Evolutionary conservation across 2,797 vertebrate species (phyloP), one percentile per base, ranked within the genome.

Genomic region (Epinephelus awoara): DNA sequence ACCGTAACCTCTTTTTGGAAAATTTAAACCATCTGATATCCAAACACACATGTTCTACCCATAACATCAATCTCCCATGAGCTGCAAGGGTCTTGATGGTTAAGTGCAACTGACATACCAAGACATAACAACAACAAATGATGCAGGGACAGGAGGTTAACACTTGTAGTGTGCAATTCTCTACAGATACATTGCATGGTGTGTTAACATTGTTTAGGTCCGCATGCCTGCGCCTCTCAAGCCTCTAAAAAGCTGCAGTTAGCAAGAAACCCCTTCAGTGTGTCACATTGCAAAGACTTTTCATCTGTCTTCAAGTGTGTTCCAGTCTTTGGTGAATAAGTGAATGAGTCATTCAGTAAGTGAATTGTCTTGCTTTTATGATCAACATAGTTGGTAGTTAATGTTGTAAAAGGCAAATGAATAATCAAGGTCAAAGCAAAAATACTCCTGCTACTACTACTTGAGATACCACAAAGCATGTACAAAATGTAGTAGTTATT

Each of bases 251-350:
- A 40, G 40, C 17, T 29, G 6, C 21, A 54, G 52, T 61, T 68
- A 59, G 40, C 9, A 62, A 50, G 27, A 38, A 83, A 62, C 4
- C 5, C 5, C 14, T n/a, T 19, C 4, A 4, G 2, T 42, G 27
- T 25, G 58, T 29, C 34, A 51, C 23, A 62, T 19, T 49, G 21
- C 14, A 55, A 19, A 27, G 3, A 27, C 23, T 27, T 44, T 54
- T 62, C 11, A 54, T 66, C 23, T 47, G 6, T 55, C 21, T 51
- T 67, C 18, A 57, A 77, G 14, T 56, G 19, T 56, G 62, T 63
- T 75, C 58, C 23, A 72, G n/a, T 46, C 64, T 72, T 67, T 25
- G 59, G 6, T 62, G 50, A 66, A 18, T 40, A 58, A 40, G 19
- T 40, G 11, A 51, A 27, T 25, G 14, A 50, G n/a, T 50, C 52